These are phyloP conservation scores for Ceraclea dissimilis DNA, from an alignment of 2,888 invertebrate species.

Conservation along the genomic window DNA sequence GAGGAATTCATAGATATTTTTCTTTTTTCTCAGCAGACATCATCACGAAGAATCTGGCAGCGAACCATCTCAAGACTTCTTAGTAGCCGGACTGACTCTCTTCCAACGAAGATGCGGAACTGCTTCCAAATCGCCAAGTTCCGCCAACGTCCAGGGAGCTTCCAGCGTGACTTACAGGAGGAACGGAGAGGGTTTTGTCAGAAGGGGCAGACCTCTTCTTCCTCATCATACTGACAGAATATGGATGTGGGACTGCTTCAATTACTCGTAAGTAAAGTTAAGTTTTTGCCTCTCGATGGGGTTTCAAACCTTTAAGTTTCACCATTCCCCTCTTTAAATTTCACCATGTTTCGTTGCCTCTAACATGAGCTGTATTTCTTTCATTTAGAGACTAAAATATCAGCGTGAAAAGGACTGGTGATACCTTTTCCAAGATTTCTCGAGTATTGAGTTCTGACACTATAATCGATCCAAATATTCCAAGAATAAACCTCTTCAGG, in stretches of 20 bases:
- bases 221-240: slow-evolving; percentile 52
- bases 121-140: not conserved
- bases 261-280: slow-evolving; percentile 52
- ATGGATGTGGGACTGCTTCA: slow-evolving; percentile 63
- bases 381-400: too few species aligned
- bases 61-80: slow-evolving; percentile 46
- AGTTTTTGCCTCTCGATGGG: too few species aligned
- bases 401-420: too few species aligned
- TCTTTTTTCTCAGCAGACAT: slow-evolving; percentile 32
- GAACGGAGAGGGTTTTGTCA: slow-evolving; percentile 29
- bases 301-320: too few species aligned
- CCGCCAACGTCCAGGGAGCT: not conserved
- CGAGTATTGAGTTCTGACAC: too few species aligned
- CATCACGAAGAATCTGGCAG: slow-evolving; percentile 37
- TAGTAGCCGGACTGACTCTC: slow-evolving; percentile 54
- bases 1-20: too few species aligned
- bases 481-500: too few species aligned
- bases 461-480: too few species aligned
- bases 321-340: too few species aligned
- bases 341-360: too few species aligned
- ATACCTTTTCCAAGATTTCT: too few species aligned
- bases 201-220: slow-evolving; percentile 45
- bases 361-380: too few species aligned
- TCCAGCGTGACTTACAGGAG: slow-evolving; percentile 24
- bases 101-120: slow-evolving; percentile 46